Base-by-base conservation (phyloP, 2,797 vertebrate genomes). In the Dendrocincla tyrannina region DNA sequence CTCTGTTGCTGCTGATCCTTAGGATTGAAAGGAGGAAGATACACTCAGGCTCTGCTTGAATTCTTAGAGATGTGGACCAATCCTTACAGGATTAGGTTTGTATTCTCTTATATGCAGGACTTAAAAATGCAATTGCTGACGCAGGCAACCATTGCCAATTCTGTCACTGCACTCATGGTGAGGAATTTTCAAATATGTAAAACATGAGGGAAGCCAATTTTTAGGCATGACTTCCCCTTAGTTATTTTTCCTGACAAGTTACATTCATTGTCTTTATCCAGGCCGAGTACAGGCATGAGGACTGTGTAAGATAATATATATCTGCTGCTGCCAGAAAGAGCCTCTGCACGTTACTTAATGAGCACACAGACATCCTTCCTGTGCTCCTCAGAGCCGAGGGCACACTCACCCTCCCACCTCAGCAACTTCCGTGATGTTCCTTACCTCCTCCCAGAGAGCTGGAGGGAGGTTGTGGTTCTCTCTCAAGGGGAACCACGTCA, bases 401-500 rank as follows among this genome's bases (percentile, higher is more conserved):
- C 37, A 50, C 3, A 0, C 8, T 63, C 16, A 3, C 8, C 3
- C 41, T 72, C 37, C 42, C 39, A 4, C 24, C 33, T 8, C 2
- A 0, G 60, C 5, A 9, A 20, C 33, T 32, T 10, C 47, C 0
- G 0, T 7, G 23, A 37, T 32, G 12, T 13, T 60, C 53, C 50
- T 62, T 37, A 35, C 15, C 70, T 47, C 11, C 2, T 6, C 5
- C 30, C 24, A 2, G 10, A 20, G 6, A 17, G 20, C 23, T 28
- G 35, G 58, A 46, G 10, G 66, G 20, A 17, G 23, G 13, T 5
- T 5, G 0, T 0, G 0, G 41, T 14, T 77, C 68, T 11, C n/a
- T 1, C 5, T 47, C 37, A 4, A 76, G 62, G 20, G 39, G 15
- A 46, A 18, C 1, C 1, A 33, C 0, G 0, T 3, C 7, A 17